Evolutionary conservation across 2,888 invertebrate species (phyloP), one percentile per base, ranked within the genome.

Genomic region (Euclidia mi): DNA sequence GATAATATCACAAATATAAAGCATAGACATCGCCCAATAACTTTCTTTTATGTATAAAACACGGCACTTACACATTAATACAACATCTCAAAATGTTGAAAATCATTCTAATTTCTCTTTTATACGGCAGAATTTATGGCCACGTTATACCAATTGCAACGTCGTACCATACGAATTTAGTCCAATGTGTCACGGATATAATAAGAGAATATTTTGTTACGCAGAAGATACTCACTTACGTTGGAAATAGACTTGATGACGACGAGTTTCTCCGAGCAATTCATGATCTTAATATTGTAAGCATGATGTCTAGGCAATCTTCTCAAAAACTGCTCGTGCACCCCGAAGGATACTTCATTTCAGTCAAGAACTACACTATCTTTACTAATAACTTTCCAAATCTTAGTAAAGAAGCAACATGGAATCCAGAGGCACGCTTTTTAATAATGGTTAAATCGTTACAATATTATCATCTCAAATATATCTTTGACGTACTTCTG

Each of bases 391-490:
- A 56, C 2, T 69, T 84, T 7, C 17, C 11, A 3, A 14, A 48
- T 9, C 40, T 89, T 0, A 63, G 56, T 1, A 66, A 45, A 38
- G 83, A 83, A 31, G 10, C 46, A 0, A 50, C 70, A 2, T 90
- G 89, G 89, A 81, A 79, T 50, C 89, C 89, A 0, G 42, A 69
- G 9, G 78, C 79, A 3, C 66, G 58, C 18, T 84, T 87, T 45
- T 53, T 87, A 2, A 69, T 90, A 0, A 49, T 86, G 3, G 53
- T 90, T 1, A 65, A 74, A 43, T 28, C 52, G 1, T 57, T 87
- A 0, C 35, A 63, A 3, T 29, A 46, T 9, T 14, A 41, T 0
- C 51, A 79, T 1, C 56, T 87, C 0, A 41, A 45, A 9, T 12
- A 60, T 6, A 64, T 91, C 0, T 90, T 91, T 31, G 69, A 87